These are phyloP conservation scores for Capra hircus DNA, from an alignment of 2,113 vertebrate species.

Conservation along the genomic window DNA sequence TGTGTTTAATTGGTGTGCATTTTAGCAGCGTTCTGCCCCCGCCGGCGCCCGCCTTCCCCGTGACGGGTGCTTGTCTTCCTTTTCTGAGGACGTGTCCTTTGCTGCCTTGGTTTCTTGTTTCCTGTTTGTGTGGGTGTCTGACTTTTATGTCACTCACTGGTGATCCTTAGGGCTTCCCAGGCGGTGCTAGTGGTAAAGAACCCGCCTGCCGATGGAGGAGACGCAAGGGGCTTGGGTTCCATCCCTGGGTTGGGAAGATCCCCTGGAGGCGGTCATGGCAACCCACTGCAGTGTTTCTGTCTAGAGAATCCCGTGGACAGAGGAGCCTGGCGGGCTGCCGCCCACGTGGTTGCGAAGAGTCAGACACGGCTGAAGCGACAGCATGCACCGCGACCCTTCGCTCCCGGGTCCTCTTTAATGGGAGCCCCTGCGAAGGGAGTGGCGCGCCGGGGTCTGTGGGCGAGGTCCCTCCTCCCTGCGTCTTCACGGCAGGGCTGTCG, in stretches of 20 bases:
- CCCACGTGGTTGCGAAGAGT: not conserved
- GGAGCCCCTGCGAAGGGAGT: not conserved
- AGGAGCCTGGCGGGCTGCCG: not conserved
- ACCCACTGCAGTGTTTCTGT: not conserved
- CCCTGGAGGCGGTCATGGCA: not conserved
- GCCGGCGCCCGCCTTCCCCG: fast-evolving
- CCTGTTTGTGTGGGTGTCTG: not conserved
- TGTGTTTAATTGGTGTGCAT: not conserved
- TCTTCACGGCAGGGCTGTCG: not conserved
- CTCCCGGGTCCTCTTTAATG: not conserved
- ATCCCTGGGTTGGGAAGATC: not conserved
- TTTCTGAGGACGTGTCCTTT: not conserved
- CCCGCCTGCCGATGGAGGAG: not conserved
- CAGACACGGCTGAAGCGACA: fast-evolving
- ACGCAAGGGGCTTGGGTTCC: not conserved
- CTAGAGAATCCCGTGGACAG: not conserved
- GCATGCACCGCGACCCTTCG: not conserved
- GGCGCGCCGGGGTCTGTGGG: fast-evolving
- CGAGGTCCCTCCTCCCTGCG: not conserved
- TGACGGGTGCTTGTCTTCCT: not conserved
- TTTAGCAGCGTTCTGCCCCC: not conserved
- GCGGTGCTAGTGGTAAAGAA: not conserved
- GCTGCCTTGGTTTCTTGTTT: not conserved
- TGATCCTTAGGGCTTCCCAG: not conserved
- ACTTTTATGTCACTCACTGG: not conserved